Base-by-base conservation (phyloP, 1,140 invertebrate species). In the Trachymyrmex cornetzi region DNA sequence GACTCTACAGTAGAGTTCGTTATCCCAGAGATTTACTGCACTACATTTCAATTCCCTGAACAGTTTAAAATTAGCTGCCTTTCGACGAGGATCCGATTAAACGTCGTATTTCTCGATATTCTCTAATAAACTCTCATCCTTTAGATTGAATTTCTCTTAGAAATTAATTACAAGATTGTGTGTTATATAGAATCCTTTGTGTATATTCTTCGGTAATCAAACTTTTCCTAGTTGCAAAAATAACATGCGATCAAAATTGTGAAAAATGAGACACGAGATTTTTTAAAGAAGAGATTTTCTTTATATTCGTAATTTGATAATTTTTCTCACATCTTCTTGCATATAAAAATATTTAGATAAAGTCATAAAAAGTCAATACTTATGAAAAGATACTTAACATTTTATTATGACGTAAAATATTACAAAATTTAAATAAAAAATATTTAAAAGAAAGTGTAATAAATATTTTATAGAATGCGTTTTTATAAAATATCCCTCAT, bases 1-100 rank as follows among this genome's bases (percentile, higher is more conserved):
- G n/a, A 53, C 57, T 44, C 24, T 59, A 44, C 22, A 12, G 48
- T 0, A 12, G 4, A 34, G 55, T 57, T 38, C 48, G 55, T 22
- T 79, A 69, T 38, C 48, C 38, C 75, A 19, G 34, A 44, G 24
- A 44, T 71, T 71, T 69, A 81, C 63, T 22, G 22, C 48, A 44
- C 6, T 22, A 27, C 24, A 14, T 72, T 57, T 81, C 44, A 38
- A 38, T 67, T 69, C 30, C 27, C 27, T 12, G 3, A 34, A 55
- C 14, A 7, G 22, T 53, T 27, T 67, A n/a, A 67, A 80, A 66
- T 77, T 27, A 27, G 34, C 6, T 77, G n/a, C 19, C 38, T 48
- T 44, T 53, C 44, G 44, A 16, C 59, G 9, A 80, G 6, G 1
- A 38, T 66, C 27, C 12, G 5, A 48, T 77, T 27, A 48, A 59